These are phyloP conservation scores for Tupaia tana DNA, from an alignment of 2,113 vertebrate species.

Conservation along the genomic window DNA sequence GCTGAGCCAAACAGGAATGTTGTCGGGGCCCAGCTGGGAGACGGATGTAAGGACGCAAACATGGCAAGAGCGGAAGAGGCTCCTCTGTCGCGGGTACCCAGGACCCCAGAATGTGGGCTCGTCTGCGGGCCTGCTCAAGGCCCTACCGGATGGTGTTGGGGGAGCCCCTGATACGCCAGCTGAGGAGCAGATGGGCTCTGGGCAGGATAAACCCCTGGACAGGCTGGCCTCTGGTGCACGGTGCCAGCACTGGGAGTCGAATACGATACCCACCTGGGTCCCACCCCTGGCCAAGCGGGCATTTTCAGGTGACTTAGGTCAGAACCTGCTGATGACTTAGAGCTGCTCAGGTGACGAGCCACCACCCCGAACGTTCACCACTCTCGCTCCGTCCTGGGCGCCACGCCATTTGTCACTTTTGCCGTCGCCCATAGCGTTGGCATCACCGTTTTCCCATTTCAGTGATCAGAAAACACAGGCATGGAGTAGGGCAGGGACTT, in stretches of 20 bases:
- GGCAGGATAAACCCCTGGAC: not conserved
- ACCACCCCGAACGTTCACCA: not conserved
- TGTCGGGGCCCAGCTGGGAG: not conserved
- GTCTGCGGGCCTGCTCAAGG: not conserved
- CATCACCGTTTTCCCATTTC: not conserved
- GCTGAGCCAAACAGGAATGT: not conserved
- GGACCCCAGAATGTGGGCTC: not conserved
- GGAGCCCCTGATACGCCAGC: not conserved
- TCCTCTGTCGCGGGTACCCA: fast-evolving
- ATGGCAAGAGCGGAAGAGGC: not conserved
- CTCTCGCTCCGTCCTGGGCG: too few species aligned
- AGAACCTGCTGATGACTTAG: not conserved
- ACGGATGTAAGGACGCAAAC: not conserved
- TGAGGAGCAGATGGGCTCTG: not conserved
- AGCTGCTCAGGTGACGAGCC: not conserved
- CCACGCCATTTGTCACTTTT: too few species aligned
- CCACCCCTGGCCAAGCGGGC: not conserved
- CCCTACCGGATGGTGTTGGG: not conserved
- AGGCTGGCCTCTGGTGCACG: not conserved
- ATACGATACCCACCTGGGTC: not conserved
- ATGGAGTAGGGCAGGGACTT: not conserved
- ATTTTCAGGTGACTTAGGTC: not conserved
- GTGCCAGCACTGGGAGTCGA: not conserved
- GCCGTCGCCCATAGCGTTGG: too few species aligned
- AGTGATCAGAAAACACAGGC: not conserved